Evolutionary conservation across 2,888 invertebrate genomes (phyloP).

Genomic region (Drosophila trichaetosa): DNA sequence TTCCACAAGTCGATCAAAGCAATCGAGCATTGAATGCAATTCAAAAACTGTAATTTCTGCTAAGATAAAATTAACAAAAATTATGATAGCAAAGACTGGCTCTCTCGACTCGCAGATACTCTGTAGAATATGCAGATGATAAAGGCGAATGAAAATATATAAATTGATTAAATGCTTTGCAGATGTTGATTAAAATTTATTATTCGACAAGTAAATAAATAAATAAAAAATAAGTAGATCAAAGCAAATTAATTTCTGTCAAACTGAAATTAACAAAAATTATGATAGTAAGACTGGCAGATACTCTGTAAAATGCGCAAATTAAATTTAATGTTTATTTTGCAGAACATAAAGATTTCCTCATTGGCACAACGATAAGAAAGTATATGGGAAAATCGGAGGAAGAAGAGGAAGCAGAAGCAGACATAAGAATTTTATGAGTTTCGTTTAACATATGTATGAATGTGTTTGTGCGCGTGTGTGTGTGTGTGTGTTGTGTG

Average conservation of each 20-base stretch:
- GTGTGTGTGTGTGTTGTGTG: no score
- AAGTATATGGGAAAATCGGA: slow-evolving; percentile 15
- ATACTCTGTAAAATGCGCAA: slow-evolving; percentile 4
- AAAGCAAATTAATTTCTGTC: no score
- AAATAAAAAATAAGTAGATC: no score
- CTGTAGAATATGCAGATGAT: not conserved
- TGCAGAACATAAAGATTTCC: slow-evolving; percentile 7
- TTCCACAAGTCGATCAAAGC: slow-evolving; percentile 51
- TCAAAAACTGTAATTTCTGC: not conserved
- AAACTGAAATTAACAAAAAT: not conserved
- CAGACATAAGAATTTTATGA: slow-evolving; percentile 67
- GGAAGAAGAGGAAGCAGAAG: slow-evolving; percentile 7
- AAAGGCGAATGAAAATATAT: not conserved
- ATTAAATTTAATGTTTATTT: not conserved
- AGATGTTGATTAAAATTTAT: not conserved
- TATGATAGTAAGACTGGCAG: not conserved
- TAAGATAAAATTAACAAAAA: not conserved
- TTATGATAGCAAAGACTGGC: not conserved
- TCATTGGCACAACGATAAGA: slow-evolving; percentile 23
- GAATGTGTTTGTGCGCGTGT: not conserved
- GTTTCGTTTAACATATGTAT: slow-evolving; percentile 53
- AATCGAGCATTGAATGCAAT: slow-evolving; percentile 23
- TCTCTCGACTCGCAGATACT: not conserved
- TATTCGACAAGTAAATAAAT: no score
- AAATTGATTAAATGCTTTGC: not conserved